Base-by-base conservation (phyloP, 2,113 vertebrate genomes). In the Toxotes jaculatrix region DNA sequence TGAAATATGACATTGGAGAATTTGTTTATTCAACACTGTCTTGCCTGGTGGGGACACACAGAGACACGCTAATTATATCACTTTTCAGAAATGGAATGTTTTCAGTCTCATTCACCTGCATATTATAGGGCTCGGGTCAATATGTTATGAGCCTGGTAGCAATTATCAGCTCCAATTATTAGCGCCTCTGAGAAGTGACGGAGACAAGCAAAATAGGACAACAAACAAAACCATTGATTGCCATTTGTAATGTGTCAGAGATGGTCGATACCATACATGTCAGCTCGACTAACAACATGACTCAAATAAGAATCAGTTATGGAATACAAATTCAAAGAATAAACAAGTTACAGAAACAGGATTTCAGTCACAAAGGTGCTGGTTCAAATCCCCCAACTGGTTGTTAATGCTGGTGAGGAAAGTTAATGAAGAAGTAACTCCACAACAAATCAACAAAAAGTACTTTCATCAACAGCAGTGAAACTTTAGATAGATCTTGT, bases 101-200 rank as follows among this genome's bases (percentile, higher is more conserved):
- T 84, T 87, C 32, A 0, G 47, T 66, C 23, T 64, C 43, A 10
- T 79, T 79, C 76, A 72, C 55, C 55, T 62, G 83, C 82, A 88
- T 87, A 87, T 92, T 87, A 82, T 69, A 69, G 55, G 43, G 77
- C 64, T 32, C 2, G 45, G 83, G 85, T 92, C 92, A 87, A 91
- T 91, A 90, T 31, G 82, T 77, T 84, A 84, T 72, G 87, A 87
- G 87, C 53, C 85, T 77, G 75, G 72, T 72, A 57, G 83, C 82
- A 88, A 91, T 88, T 88, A 90, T 87, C 84, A 82, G 80, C 74
- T 88, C 74, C 85, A 88, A 85, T 92, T 88, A 90, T 90, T 68
- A 75, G 85, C 79, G 76, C 68, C 69, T 69, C 36, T 4, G 69
- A 83, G 83, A 72, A 87, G 76, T 9, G 8, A 3, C 3, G 68